phyloP scores from a whole-genome alignment of 2,888 invertebrate genomes.

The Gastracanthus pulcherrimus region DNA sequence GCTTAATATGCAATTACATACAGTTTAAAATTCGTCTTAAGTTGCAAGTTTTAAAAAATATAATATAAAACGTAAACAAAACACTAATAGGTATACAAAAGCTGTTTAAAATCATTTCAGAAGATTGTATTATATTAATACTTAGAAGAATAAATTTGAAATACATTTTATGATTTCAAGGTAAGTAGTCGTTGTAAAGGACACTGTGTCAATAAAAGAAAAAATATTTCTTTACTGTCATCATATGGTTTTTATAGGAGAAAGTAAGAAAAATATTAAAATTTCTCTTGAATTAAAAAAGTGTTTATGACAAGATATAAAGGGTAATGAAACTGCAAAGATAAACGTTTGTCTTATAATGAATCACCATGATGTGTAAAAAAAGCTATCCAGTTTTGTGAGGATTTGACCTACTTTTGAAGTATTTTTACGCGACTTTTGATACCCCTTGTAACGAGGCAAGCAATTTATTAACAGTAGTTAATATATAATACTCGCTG shows the following conservation, averaged over 20 bases:
- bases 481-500: background rate
- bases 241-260: background rate
- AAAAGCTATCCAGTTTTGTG: background rate
- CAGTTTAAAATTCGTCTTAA: too few relatives aligned
- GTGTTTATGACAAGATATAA: background rate
- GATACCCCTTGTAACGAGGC: background rate
- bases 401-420: constrained; percentile 4
- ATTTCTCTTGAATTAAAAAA: background rate
- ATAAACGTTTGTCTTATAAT: background rate
- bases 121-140: background rate
- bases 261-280: background rate
- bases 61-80: too few relatives aligned
- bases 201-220: background rate
- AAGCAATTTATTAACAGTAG: background rate
- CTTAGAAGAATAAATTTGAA: background rate
- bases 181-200: background rate
- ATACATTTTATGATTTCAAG: background rate
- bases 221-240: background rate
- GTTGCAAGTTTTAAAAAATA: too few relatives aligned
- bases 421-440: background rate
- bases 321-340: background rate
- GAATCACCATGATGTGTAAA: background rate
- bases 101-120: too few relatives aligned
- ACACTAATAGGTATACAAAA: too few relatives aligned
- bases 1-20: too few relatives aligned